Evolutionary conservation across 2,888 invertebrate genomes (phyloP), one percentile per base, ranked within the genome.

Genomic region (Heliconius ismenius): DNA sequence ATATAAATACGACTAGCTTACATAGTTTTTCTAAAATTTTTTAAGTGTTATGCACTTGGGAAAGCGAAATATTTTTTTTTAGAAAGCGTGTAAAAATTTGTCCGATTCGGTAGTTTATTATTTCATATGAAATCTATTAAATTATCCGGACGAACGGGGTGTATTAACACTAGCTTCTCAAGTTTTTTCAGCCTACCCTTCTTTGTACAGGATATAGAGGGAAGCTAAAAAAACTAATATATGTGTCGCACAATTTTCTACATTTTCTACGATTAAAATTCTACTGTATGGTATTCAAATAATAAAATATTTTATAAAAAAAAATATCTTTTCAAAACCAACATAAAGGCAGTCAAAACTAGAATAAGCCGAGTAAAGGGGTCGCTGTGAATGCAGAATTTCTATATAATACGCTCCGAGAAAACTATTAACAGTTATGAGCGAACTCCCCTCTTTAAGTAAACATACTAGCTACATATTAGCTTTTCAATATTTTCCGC

Each of bases 301-400:
- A 49, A 49, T 49, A 49, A 49, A 0, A 49, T 18, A 18, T 49
- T 49, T 49, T 49, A 49, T 49, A 49, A 49, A 49, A 49, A 28
- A 60, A 69, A 62, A 69, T 43, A 54, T 75, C 62, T 63, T 69
- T 54, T 63, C 28, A 72, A 72, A 72, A 76, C 26, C 36, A 64
- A 75, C 73, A 68, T 73, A 60, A 76, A 79, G 36, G 73, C 70
- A 73, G 78, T 79, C 68, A 75, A 68, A 76, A 58, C 72, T 76
- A 67, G 72, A 76, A 79, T 76, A 76, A 74, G 24, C 74, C 62
- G 72, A 68, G 74, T 62, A 76, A 76, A 79, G 74, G 68, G 68
- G 74, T 75, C 63, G 75, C 76, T 72, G 58, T 76, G 54, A 76
- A 79, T 76, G 76, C 28, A 72, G 75, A 78, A 76, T 73, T 67